Evolutionary conservation across 1,140 invertebrate genomes (phyloP), one percentile per base, ranked within the genome.

Genomic region (Pseudoatta argentina): DNA sequence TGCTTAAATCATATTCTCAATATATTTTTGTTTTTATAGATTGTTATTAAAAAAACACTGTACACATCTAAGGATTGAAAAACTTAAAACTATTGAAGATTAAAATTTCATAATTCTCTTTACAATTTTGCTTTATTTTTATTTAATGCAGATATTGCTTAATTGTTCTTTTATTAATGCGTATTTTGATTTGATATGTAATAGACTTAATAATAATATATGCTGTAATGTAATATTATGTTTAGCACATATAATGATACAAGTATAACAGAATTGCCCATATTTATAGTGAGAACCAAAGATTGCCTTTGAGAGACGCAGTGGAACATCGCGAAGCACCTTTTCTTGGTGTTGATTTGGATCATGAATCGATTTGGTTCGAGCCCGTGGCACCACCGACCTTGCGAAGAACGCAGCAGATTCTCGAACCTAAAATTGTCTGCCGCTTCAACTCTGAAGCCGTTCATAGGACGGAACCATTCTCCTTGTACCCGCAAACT

Each of bases 401-500:
- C n/a, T 83, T 95, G 24, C 91, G 94, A 12, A 89, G 91, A 10
- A 87, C 81, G 48, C 69, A 94, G 76, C 78, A 86, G 12, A 77
- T 87, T 21, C 76, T 72, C 7, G 89, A 92, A 14, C 86, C 90
- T 7, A 94, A 93, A 79, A 95, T 97, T 1, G 96, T 98, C 1
- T 98, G 97, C 91, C 97, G 97, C 91, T 94, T 97, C 44, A 96
- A 97, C 91, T 96, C 96, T 0, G 96, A 96, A 94, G 96, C 97
- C 1, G 95, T 96, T 5, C 97, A 97, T 90, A 95, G 97, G 16
- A 95, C 96, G 34, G 96, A 97, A 48, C 97, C 97, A 0, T 95
- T 97, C 71, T 95, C 96, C 1, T 97, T 98, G 90, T 96, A 95
- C 10, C 95, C 96, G 8, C 95, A 96, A n/a, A 95, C 97, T 77